Conservation (phyloP, 1,140 invertebrate species). For the Hydropsyche tenuis region DNA sequence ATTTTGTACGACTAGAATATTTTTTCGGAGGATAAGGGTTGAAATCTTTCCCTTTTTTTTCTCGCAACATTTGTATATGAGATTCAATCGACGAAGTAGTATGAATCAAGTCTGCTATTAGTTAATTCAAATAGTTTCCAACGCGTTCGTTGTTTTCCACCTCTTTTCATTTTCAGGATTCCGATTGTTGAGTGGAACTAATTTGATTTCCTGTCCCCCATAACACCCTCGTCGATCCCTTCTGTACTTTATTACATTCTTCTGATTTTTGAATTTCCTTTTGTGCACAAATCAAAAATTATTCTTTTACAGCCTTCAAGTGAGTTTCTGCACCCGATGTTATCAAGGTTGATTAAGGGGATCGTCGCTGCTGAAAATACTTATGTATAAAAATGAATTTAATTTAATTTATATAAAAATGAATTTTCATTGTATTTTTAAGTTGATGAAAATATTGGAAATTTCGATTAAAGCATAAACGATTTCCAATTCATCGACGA, state of each 20-base stretch:
- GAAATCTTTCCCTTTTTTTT: slow-evolving; percentile 20
- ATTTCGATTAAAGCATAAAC: no score
- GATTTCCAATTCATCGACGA: no score
- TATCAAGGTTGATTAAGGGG: slow-evolving; percentile 44
- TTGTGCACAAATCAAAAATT: slow-evolving; percentile 51
- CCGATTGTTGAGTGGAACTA: slow-evolving; percentile 46
- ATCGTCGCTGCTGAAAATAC: background rate
- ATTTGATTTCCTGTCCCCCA: slow-evolving; percentile 46
- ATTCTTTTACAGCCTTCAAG: slow-evolving; percentile 44
- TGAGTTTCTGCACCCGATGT: slow-evolving; percentile 29
- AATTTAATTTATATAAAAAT: no score
- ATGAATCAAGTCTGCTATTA: background rate
- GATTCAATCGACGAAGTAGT: background rate
- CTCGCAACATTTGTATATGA: background rate
- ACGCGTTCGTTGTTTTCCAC: slow-evolving; percentile 34
- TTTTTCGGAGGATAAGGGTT: slow-evolving; percentile 33
- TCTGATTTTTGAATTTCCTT: slow-evolving; percentile 50
- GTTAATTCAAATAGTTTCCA: slow-evolving; percentile 42
- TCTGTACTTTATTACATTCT: slow-evolving; percentile 51
- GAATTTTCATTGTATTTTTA: no score
- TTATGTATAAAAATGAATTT: no score
- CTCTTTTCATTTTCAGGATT: slow-evolving; percentile 23
- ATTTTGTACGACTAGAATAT: slow-evolving; percentile 37
- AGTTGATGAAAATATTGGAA: no score
- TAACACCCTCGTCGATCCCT: slow-evolving; percentile 38